Evolutionary conservation across 2,888 invertebrate genomes (phyloP).

Genomic region (Lysandra bellargus): DNA sequence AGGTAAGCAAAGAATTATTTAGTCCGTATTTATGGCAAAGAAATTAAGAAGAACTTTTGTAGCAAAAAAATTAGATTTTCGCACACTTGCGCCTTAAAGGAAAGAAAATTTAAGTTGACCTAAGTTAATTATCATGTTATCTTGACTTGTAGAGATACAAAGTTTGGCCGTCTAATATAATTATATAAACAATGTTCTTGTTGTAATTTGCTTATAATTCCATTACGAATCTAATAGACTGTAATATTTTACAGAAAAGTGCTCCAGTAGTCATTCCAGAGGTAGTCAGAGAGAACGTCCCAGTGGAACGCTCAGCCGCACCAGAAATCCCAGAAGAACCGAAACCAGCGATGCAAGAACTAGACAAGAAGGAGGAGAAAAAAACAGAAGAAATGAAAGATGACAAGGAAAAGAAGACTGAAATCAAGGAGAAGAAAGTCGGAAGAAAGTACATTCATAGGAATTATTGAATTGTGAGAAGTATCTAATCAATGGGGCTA

Average conservation of each 20-base stretch:
- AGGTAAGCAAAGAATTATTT: not conserved
- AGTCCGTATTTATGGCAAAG: not conserved
- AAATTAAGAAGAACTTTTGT: not conserved
- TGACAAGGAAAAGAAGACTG: conserved; percentile 43
- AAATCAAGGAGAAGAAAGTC: conserved; percentile 35
- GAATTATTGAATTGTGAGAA: conserved; percentile 32
- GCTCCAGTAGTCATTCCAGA: conserved; percentile 36
- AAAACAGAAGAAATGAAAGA: conserved; percentile 41
- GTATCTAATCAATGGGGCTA: conserved; percentile 52
- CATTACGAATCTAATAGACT: no score
- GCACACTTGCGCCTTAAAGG: no score
- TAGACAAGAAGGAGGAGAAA: conserved; percentile 43
- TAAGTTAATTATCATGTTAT: no score
- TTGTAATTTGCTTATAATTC: no score
- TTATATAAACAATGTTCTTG: no score
- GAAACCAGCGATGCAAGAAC: conserved; percentile 41
- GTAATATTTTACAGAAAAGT: not conserved
- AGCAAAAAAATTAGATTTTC: no score
- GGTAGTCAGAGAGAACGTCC: conserved; percentile 32
- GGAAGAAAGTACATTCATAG: conserved; percentile 36
- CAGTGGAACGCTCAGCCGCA: conserved; percentile 51
- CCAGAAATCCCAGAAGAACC: conserved; percentile 50
- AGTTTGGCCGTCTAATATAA: no score
- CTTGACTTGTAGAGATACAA: no score
- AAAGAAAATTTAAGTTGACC: no score